Conservation (phyloP, 2,113 vertebrate species). For the Petroica traversi region DNA sequence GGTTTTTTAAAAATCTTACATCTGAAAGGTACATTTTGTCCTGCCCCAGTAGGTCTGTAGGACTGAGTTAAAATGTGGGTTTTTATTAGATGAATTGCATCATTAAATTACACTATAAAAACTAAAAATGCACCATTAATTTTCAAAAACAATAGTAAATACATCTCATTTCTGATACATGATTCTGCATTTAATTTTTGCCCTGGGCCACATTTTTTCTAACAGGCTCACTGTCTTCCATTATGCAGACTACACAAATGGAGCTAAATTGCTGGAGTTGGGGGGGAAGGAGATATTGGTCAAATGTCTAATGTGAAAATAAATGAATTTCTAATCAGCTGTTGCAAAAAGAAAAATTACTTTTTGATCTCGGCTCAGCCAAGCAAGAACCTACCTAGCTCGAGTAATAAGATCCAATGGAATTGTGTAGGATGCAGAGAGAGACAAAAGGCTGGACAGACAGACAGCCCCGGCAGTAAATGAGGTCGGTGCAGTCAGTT, state of each 20-base stretch:
- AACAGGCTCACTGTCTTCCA: constrained; percentile 85
- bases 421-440: not conserved
- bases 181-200: constrained; percentile 89
- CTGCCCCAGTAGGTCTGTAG: constrained; percentile 85
- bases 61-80: constrained; percentile 86
- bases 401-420: constrained; percentile 62
- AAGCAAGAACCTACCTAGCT: constrained; percentile 79
- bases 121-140: constrained; percentile 99
- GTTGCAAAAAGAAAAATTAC: constrained; percentile 85
- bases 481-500: constrained; percentile 9
- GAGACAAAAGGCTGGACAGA: constrained; percentile 57
- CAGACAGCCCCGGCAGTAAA: not conserved
- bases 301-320: constrained; percentile 85
- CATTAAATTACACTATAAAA: constrained; percentile 99
- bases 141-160: constrained; percentile 97
- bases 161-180: constrained; percentile 88
- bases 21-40: constrained; percentile 81
- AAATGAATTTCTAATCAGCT: constrained; percentile 89
- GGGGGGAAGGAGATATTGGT: constrained; percentile 50
- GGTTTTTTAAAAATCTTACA: constrained; percentile 56
- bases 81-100: constrained; percentile 99
- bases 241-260: constrained; percentile 91
- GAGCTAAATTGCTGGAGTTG: constrained; percentile 83
- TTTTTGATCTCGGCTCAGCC: constrained; percentile 84
- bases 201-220: constrained; percentile 84